Evolutionary conservation across 2,797 vertebrate genomes (phyloP).

Genomic region (Channallabes apus): DNA sequence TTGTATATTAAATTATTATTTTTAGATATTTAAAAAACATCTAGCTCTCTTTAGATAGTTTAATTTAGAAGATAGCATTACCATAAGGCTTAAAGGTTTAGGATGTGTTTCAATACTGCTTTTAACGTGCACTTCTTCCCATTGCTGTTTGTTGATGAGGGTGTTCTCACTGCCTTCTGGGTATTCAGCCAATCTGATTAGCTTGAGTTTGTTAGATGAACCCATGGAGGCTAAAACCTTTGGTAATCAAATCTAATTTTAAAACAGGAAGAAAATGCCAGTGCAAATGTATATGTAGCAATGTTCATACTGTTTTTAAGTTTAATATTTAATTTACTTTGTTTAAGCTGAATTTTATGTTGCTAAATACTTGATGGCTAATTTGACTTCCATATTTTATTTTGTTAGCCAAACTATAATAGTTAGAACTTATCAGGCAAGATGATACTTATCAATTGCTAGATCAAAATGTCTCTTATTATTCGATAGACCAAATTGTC

Average conservation of each 20-base stretch:
- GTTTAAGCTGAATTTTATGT: background rate
- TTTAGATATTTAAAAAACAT: background rate
- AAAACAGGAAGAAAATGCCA: background rate
- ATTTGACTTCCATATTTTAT: background rate
- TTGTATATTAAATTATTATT: background rate
- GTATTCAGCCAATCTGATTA: conserved; percentile 4
- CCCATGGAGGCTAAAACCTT: background rate
- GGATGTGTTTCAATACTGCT: background rate
- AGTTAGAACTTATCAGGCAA: background rate
- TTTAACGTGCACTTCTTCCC: background rate
- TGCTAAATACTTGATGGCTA: background rate
- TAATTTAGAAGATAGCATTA: background rate
- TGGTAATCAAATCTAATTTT: background rate
- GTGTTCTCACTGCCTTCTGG: background rate
- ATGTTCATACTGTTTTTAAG: background rate
- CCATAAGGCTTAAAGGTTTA: background rate
- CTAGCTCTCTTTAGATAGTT: background rate
- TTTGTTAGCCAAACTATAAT: background rate
- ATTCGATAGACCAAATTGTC: background rate
- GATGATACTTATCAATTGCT: background rate
- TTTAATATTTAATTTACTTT: background rate
- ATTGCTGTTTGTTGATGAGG: background rate
- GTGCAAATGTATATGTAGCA: background rate
- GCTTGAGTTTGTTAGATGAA: background rate
- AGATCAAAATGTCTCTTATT: background rate